Evolutionary conservation across 2,888 invertebrate genomes (phyloP), one percentile per base, ranked within the genome.

Genomic region (Antitype chi): DNA sequence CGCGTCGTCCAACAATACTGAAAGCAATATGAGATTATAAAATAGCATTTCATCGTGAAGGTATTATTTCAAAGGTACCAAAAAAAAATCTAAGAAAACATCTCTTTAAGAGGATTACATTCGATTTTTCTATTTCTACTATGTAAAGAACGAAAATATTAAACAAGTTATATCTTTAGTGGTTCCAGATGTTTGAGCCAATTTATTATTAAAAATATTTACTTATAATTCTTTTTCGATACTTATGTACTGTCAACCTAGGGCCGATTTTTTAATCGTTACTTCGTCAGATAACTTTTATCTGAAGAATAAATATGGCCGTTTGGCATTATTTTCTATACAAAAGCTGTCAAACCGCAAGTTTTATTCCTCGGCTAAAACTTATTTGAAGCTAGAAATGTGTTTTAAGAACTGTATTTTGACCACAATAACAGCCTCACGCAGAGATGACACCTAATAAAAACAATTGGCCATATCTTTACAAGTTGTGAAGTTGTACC

Each of bases 1-100:
- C 11, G 32, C 20, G 32, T 28, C 20, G 38, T 53, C n/a, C n/a
- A 67, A 53, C 13, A 59, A 23, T 7, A 75, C n/a, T 53, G 47
- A 53, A 23, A 25, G 20, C 20, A n/a, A n/a, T 38, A 38, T 80
- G 49, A 20, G 25, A 57, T 68, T 70, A 28, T 68, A 57, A 43
- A 55, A 69, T 68, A 1, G 8, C 3, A 70, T 68, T 49, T 55
- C 15, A 52, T 32, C 8, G 25, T 28, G 0, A 32, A 23, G 13
- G 23, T 23, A 5, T 32, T 8, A 25, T 28, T n/a, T 43, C 25
- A 47, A 47, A 13, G 43, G 17, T 25, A 76, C 49, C 3, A 11
- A 49, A 32, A 57, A n/a, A 11, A 47, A 1, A 47, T 0, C 6
- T 5, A 38, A 5, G 38, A 25, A 47, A 25, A 28, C 13, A 47